Evolutionary conservation across 1,140 invertebrate genomes (phyloP).

Genomic region (Holotrichia oblita): DNA sequence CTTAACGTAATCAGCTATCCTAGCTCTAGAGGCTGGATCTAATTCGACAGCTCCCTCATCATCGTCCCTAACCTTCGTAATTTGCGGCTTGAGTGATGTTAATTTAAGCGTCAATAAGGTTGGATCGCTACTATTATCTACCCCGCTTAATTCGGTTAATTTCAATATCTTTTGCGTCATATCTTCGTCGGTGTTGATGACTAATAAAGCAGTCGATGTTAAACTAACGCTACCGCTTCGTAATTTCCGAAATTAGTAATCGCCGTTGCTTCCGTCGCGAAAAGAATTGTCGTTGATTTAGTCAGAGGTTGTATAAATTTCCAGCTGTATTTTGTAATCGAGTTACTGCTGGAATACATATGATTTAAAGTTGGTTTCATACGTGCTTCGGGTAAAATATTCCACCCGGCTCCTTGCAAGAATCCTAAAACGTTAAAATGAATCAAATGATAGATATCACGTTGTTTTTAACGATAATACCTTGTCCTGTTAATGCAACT

Average conservation of each 20-base stretch:
- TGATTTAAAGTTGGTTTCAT: constrained; percentile 63
- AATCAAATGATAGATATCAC: not conserved
- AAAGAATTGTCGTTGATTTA: constrained; percentile 61
- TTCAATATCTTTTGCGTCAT: constrained; percentile 62
- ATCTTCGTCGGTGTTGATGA: constrained; percentile 64
- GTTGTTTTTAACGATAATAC: constrained; percentile 54
- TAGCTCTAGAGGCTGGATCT: constrained; percentile 65
- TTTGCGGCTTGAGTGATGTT: constrained; percentile 44
- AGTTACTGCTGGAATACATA: constrained; percentile 60
- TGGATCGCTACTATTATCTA: constrained; percentile 60
- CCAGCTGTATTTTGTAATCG: constrained; percentile 66
- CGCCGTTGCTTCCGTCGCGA: constrained; percentile 62
- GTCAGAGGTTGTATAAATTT: constrained; percentile 62
- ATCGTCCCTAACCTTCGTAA: constrained; percentile 47
- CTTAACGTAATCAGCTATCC: constrained; percentile 66
- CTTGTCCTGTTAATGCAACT: constrained; percentile 90
- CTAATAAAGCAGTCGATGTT: constrained; percentile 62
- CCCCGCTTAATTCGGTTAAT: constrained; percentile 61
- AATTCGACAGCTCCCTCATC: constrained; percentile 61
- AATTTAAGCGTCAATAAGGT: constrained; percentile 61
- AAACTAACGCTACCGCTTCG: constrained; percentile 63
- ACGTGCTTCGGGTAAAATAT: constrained; percentile 68
- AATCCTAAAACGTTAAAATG: constrained; percentile 61
- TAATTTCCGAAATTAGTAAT: constrained; percentile 61
- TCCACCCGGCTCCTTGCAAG: constrained; percentile 82